These are phyloP conservation scores for Archips crataeganus DNA, from an alignment of 2,888 invertebrate genomes.

Conservation along the genomic window DNA sequence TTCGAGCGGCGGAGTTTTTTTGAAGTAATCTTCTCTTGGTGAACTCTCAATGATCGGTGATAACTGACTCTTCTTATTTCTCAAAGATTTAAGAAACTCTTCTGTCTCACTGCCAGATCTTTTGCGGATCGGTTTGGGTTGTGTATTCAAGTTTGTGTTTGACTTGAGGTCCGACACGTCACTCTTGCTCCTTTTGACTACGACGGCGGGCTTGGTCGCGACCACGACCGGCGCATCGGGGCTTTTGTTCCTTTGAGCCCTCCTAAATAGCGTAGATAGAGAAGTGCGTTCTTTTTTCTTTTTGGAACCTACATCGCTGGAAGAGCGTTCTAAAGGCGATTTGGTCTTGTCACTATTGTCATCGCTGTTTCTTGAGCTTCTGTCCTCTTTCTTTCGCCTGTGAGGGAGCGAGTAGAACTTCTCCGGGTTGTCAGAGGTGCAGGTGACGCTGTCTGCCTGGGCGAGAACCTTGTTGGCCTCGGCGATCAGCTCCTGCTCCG, in stretches of 20 bases:
- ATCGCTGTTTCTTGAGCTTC: constrained; percentile 83
- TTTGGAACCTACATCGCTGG: constrained; percentile 84
- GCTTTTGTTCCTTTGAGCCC: constrained; percentile 83
- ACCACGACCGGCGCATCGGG: constrained; percentile 83
- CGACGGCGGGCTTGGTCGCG: constrained; percentile 67
- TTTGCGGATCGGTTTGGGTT: constrained; percentile 82
- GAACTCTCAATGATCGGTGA: constrained; percentile 93
- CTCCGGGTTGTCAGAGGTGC: constrained; percentile 87
- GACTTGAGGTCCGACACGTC: constrained; percentile 88
- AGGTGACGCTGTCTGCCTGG: constrained; percentile 90
- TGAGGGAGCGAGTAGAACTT: constrained; percentile 90
- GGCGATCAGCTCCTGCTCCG: constrained; percentile 90
- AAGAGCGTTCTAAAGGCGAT: constrained; percentile 82
- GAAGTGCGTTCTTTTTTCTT: constrained; percentile 86
- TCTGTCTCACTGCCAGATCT: constrained; percentile 87
- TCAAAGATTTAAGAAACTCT: constrained; percentile 82
- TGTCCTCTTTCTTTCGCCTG: constrained; percentile 83
- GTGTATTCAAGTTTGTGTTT: constrained; percentile 72
- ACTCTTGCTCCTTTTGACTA: constrained; percentile 87
- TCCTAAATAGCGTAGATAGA: constrained; percentile 88
- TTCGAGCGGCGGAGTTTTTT: constrained; percentile 75
- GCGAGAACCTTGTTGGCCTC: constrained; percentile 91
- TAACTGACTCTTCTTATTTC: constrained; percentile 88
- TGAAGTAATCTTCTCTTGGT: constrained; percentile 90
- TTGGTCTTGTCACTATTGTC: constrained; percentile 72